Base-by-base conservation (phyloP, 2,797 vertebrate genomes). In the Siniperca obscura region DNA sequence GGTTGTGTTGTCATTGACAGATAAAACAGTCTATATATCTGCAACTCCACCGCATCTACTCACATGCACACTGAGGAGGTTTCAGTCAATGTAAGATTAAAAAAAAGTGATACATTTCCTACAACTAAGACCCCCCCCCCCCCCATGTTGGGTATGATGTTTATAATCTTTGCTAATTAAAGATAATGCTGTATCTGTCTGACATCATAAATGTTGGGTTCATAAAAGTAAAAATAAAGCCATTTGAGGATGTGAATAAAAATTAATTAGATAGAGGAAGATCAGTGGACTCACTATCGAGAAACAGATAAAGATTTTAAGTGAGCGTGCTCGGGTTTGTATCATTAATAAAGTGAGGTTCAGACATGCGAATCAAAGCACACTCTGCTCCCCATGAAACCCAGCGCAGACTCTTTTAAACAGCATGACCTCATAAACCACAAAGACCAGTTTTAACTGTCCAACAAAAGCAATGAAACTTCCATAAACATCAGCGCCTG, bases 401-500 rank as follows among this genome's bases (percentile, higher is more conserved):
- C 71, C 85, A 60, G 73, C 67, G 83, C 83, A 80, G 80, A 59
- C 74, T 89, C 61, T 85, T 85, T 87, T 79, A 84, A 89, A 89
- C 87, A 86, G 82, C 76, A 44, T 85, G 89, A 90, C 89, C 90
- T 92, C 92, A 88, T 86, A 91, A 93, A 93, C 88, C 91, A 83
- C 86, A 87, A 78, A 86, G 78, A 77, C 68, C 75, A 22, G 75
- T 87, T 30, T 93, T 89, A 84, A 87, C 87, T 65, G 83, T 92
- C 91, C 92, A 92, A 93, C 87, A 85, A 91, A 90, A 90, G 91
- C 90, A 90, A 86, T 79, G 86, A 89, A 88, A 88, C 82, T 65
- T 92, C 84, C 76, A 91, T 91, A 92, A 94, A 93, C 85, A 88
- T 91, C 86, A 88, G 74, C 56, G 78, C 81, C 75, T 10, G 79